Percentiles rank a stretch among this genome's conserved stretches.
Conservation (phyloP, 2,797 vertebrate genomes). For the Holocentrus rufus region DNA sequence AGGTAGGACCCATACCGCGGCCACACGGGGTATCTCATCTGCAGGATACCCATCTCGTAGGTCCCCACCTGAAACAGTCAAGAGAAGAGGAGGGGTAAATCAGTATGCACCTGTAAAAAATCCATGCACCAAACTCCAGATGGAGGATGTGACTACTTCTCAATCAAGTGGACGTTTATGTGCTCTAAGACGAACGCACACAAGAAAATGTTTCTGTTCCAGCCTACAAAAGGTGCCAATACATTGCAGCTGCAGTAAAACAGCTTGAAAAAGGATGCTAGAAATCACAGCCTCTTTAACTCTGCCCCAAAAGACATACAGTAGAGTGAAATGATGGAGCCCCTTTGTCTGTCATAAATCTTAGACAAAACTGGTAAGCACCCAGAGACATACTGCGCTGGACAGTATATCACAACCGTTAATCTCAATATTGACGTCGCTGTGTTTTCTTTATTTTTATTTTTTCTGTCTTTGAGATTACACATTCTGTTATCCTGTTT, state of each 20-base stretch:
- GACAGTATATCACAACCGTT: conserved; percentile 17
- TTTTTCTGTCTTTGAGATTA: conserved; percentile 10
- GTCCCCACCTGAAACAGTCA: conserved; percentile 87
- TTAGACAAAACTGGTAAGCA: background rate
- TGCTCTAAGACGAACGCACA: conserved; percentile 1
- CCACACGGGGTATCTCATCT: conserved; percentile 98
- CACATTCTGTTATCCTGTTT: conserved; percentile 21
- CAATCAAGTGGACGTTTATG: conserved; percentile 9
- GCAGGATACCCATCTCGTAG: conserved; percentile 90
- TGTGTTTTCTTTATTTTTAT: background rate
- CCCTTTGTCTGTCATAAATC: background rate
- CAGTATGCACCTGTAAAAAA: conserved; percentile 21
- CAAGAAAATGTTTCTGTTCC: background rate
- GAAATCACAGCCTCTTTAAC: background rate
- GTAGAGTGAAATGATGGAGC: background rate
- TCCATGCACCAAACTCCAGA: conserved; percentile 24
- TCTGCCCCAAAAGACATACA: background rate
- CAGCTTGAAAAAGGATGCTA: background rate
- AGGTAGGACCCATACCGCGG: conserved; percentile 92
- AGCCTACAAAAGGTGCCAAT: background rate
- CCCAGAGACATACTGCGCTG: background rate
- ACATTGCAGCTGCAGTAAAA: background rate
- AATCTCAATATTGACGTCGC: conserved; percentile 29
- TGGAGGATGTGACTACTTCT: background rate
- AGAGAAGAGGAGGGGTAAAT: background rate